Evolutionary conservation across 2,888 invertebrate genomes (phyloP), one percentile per base, ranked within the genome.

Genomic region (Altica lythri): DNA sequence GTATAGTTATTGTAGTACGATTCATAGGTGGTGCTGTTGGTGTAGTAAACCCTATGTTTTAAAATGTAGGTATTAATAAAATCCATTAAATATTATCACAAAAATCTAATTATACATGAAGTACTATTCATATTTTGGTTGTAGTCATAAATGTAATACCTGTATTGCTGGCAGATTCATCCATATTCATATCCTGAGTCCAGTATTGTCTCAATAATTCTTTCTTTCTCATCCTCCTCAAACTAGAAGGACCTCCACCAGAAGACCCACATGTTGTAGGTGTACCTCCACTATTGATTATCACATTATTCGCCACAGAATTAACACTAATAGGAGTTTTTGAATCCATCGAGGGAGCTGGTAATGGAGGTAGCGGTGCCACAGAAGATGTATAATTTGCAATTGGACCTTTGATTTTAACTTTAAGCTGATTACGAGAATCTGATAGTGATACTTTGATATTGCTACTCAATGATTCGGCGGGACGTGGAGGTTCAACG

Each of bases 401-500:
- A 56, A 90, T 81, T 0, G 93, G 93, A 2, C 92, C 93, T 73
- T 94, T 93, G 59, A 93, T 93, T 76, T 94, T 94, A 0, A 94
- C 86, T 73, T 93, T 93, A 2, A 94, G 78, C 71, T 92, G 92
- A 75, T 92, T 92, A 19, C 92, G 81, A 0, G 91, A 88, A 75
- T 92, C 91, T 0, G 86, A 86, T 1, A 90, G 77, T 1, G 89
- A 87, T 1, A 88, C 88, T 71, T 90, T 90, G 2, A 85, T 86
- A 53, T 80, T 80, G 1, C 75, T 70, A 1, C 78, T 75, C 55
- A 77, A 78, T 14, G 78, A 75, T 27, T 49, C 48, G 2, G 40
- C 18, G 9, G 40, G 19, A 3, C 78, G 78, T 10, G 78, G 76
- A 4, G 75, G 75, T 47, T 77, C 78, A 34, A 77, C 74, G 0